phyloP scores from a whole-genome alignment of 2,888 invertebrate genomes.

The Cantharis rufa region DNA sequence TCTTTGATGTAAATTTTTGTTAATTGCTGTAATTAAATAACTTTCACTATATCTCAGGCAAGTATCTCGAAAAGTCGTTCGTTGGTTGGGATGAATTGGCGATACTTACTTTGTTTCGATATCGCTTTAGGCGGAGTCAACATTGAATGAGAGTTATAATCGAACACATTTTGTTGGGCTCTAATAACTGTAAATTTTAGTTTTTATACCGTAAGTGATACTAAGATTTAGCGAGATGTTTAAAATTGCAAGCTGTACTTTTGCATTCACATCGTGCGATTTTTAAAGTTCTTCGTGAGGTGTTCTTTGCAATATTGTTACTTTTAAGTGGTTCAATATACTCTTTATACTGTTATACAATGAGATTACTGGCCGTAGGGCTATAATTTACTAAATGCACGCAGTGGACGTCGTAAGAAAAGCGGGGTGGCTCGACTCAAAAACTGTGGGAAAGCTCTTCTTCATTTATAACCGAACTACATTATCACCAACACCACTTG shows the following conservation, averaged over 20 bases:
- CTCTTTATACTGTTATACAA: slow-evolving; percentile 39
- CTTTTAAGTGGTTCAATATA: slow-evolving; percentile 28
- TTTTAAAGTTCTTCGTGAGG: slow-evolving; percentile 8
- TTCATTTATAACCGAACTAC: neutral
- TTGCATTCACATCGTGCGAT: slow-evolving; percentile 14
- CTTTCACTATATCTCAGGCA: slow-evolving; percentile 24
- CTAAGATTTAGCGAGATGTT: slow-evolving; percentile 14
- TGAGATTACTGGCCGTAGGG: slow-evolving; percentile 37
- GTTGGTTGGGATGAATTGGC: neutral
- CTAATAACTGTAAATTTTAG: slow-evolving; percentile 18
- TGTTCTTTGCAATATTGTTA: slow-evolving; percentile 10
- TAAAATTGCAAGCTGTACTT: slow-evolving; percentile 10
- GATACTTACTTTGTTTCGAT: slow-evolving; percentile 19
- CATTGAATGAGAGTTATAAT: slow-evolving; percentile 22
- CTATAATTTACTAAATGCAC: slow-evolving; percentile 41
- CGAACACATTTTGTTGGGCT: slow-evolving; percentile 17
- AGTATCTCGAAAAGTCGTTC: slow-evolving; percentile 11
- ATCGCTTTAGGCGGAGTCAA: slow-evolving; percentile 9
- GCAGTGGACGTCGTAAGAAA: slow-evolving; percentile 27
- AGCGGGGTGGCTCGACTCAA: slow-evolving; percentile 40
- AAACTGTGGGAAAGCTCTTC: slow-evolving; percentile 39
- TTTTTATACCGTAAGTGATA: slow-evolving; percentile 16
- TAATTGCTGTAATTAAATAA: slow-evolving; percentile 15
- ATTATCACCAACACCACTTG: neutral
- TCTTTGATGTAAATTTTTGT: slow-evolving; percentile 5